Conservation (phyloP, 2,113 vertebrate species). For the Spilogale gracilis region DNA sequence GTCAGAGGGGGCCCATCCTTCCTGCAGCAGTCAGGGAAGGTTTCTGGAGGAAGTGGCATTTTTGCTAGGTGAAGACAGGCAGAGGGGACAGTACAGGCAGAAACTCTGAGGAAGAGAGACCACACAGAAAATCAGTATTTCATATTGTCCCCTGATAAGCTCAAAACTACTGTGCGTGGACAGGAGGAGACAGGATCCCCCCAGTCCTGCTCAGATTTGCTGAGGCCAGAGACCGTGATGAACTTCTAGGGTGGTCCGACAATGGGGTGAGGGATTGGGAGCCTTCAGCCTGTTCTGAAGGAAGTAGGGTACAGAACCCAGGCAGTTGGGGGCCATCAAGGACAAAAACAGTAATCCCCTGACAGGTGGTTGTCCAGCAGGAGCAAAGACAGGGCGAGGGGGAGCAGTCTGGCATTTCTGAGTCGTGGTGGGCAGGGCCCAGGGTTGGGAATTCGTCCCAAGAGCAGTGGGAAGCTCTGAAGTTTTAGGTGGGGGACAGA, state of each 20-base stretch:
- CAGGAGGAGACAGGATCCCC: background rate
- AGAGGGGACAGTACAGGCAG: background rate
- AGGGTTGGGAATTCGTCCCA: background rate
- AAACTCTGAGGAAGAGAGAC: background rate
- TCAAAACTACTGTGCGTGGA: background rate
- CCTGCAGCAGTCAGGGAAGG: background rate
- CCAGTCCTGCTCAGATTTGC: background rate
- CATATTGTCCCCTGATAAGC: background rate
- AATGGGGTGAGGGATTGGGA: background rate
- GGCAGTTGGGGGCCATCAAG: background rate
- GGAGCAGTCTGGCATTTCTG: background rate
- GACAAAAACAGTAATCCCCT: background rate
- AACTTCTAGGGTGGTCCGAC: background rate
- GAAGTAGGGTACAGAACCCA: background rate
- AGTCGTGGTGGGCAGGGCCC: background rate
- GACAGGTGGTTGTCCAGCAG: background rate
- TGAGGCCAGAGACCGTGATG: background rate
- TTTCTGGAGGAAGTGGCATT: background rate
- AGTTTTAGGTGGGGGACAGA: background rate
- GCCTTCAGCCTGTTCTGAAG: background rate
- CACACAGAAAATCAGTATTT: background rate
- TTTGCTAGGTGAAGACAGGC: background rate
- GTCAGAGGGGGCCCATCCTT: background rate
- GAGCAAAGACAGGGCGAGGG: background rate
- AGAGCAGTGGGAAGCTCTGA: background rate